Evolutionary conservation across 2,113 vertebrate species (phyloP), one percentile per base, ranked within the genome.

Genomic region (Semnornis frantzii): DNA sequence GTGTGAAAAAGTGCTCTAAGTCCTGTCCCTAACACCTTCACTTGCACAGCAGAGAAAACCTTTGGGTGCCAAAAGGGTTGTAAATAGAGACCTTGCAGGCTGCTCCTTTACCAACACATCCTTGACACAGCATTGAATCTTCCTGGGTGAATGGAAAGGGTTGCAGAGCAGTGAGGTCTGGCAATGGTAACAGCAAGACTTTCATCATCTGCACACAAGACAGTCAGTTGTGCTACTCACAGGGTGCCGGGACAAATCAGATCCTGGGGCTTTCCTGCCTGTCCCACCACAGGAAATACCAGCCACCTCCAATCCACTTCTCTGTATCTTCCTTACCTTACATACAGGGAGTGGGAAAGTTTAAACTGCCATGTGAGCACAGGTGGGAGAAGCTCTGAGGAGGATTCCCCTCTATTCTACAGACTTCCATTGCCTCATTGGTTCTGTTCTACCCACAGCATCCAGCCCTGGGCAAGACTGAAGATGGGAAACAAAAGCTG

Each of bases 121-220:
- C 46, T 39, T 44, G 39, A 44, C 66, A 15, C 7, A 73, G 20
- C 39, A 66, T 8, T 0, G 0, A 52, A 28, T 15, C 50, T 73
- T 77, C 50, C 42, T 59, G 16, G 14, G 25, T 42, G 70, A 50
- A 39, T 25, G 31, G 73, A 42, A 76, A 59, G 44, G 39, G 46
- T 64, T 82, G 82, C 71, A 73, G 78, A 80, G 75, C 74, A 62
- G 59, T 12, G 80, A 66, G 54, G 9, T n/a, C 12, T 2, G n/a
- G 12, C 8, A 18, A 24, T 20, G 25, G 37, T 9, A 27, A 55
- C 59, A 69, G 66, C 19, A 50, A 64, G 48, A 33, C 48, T 37
- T 59, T 57, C 8, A 4, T 5, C 50, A 48, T 30, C 2, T 25
- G 48, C 52, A 34, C 54, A 14, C 25, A 48, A 31, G 0, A 0